Conservation (phyloP, 1,140 invertebrate species). For the Pseudomyrmex flavicornis region DNA sequence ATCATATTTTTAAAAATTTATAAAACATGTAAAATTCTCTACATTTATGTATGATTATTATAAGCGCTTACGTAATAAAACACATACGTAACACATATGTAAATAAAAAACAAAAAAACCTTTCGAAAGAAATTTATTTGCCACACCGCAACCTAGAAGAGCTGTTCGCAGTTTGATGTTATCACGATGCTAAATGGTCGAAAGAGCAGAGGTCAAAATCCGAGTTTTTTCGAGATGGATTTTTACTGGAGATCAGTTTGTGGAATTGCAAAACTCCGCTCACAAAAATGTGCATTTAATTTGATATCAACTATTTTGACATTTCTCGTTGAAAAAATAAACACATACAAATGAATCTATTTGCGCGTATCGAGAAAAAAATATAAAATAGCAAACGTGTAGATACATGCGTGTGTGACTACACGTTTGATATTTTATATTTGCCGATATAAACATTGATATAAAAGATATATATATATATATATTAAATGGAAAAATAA, state of each 20-base stretch:
- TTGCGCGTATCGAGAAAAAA: neutral
- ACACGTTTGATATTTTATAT: neutral
- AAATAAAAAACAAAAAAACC: neutral
- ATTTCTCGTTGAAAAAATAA: conserved; percentile 1
- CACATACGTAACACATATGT: too few species aligned
- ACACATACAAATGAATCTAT: neutral
- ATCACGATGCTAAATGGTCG: neutral
- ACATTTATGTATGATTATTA: too few species aligned
- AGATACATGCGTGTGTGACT: neutral
- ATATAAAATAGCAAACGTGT: too few species aligned
- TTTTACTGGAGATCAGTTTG: neutral
- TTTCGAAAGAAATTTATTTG: conserved; percentile 18
- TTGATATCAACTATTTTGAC: neutral
- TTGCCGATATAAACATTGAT: neutral
- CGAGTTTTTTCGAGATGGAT: neutral
- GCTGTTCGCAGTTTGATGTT: neutral
- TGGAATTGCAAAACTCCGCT: conserved; percentile 13
- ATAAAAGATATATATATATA: neutral
- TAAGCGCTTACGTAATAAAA: too few species aligned
- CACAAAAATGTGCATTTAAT: neutral
- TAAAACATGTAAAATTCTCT: too few species aligned
- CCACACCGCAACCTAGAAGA: neutral
- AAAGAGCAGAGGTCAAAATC: neutral
- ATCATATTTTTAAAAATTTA: too few species aligned
- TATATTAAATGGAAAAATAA: neutral